phyloP scores from a whole-genome alignment of 2,888 invertebrate species.

The Drosophila multiciliata region DNA sequence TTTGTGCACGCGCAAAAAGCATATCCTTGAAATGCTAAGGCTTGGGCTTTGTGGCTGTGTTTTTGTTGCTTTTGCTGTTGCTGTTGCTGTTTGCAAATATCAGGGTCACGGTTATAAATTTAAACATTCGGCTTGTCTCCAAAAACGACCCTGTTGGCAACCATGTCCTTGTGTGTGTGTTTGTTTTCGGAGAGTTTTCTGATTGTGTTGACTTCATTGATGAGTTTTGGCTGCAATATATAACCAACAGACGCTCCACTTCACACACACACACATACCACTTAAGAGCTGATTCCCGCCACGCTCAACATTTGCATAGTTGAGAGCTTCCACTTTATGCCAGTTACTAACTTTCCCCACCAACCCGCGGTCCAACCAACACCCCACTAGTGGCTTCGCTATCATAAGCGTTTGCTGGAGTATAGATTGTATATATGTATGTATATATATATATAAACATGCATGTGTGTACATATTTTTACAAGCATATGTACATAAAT shows the following conservation, averaged over 20 bases:
- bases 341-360: constrained; percentile 7
- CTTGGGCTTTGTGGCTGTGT: constrained; percentile 33
- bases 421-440: constrained; percentile 38
- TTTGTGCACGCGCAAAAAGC: constrained; percentile 74
- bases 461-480: constrained; percentile 3
- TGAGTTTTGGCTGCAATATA: constrained; percentile 53
- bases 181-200: constrained; percentile 21
- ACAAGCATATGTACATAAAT: constrained; percentile 9
- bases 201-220: constrained; percentile 66
- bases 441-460: neutral
- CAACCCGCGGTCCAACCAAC: neutral
- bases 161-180: constrained; percentile 41
- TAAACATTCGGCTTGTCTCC: constrained; percentile 82
- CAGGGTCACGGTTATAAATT: constrained; percentile 84
- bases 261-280: constrained; percentile 12
- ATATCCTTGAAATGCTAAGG: constrained; percentile 76
- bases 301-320: constrained; percentile 51
- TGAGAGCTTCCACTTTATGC: constrained; percentile 42
- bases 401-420: constrained; percentile 45
- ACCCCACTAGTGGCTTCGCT: constrained; percentile 47
- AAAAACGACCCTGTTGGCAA: constrained; percentile 61
- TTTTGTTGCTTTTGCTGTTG: constrained; percentile 36
- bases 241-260: constrained; percentile 22
- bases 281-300: constrained; percentile 29
- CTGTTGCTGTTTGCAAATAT: constrained; percentile 72